Base-by-base conservation (phyloP, 2,888 invertebrate genomes). In the Steinernema carpocapsae region DNA sequence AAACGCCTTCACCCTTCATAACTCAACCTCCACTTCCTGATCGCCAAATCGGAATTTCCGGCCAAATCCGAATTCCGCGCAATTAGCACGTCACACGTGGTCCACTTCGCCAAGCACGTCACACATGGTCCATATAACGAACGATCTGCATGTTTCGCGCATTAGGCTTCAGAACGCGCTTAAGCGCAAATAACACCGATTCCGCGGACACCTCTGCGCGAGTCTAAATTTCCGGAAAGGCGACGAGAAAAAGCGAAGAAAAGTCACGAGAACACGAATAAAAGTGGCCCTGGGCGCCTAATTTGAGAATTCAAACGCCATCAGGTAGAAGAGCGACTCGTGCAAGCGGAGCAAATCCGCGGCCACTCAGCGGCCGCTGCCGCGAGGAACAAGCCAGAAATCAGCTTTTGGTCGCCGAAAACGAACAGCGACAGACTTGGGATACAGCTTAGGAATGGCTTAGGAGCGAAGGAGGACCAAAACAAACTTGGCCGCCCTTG, bases 311-410 rank as follows among this genome's bases (percentile, higher is more conserved):
- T 17, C 48, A 48, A 48, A 48, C 48, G 48, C 48, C 48, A 19
- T 48, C 48, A 48, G 48, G 48, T 48, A 48, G 48, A 48, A 48
- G 48, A 17, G 48, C 48, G 48, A n/a, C n/a, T 17, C 48, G 48
- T 48, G 48, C 48, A 48, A 6, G 48, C n/a, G n/a, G n/a, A n/a
- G n/a, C n/a, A n/a, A n/a, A n/a, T n/a, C n/a, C n/a, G n/a, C n/a
- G n/a, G n/a, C n/a, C n/a, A n/a, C n/a, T n/a, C n/a, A n/a, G n/a
- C n/a, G n/a, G n/a, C n/a, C 48, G 7, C 43, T 43, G 10, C 43
- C 14, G 43, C 43, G 43, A 14, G 14, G 48, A 17, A 48, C 17
- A n/a, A 3, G n/a, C 48, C 48, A 3, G n/a, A 17, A 48, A 3
- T 17, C 10, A 4, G 10, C n/a, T 6, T 3, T 3, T n/a, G 3